These are phyloP conservation scores for Aythya baeri DNA, from an alignment of 2,113 vertebrate genomes.

Conservation along the genomic window DNA sequence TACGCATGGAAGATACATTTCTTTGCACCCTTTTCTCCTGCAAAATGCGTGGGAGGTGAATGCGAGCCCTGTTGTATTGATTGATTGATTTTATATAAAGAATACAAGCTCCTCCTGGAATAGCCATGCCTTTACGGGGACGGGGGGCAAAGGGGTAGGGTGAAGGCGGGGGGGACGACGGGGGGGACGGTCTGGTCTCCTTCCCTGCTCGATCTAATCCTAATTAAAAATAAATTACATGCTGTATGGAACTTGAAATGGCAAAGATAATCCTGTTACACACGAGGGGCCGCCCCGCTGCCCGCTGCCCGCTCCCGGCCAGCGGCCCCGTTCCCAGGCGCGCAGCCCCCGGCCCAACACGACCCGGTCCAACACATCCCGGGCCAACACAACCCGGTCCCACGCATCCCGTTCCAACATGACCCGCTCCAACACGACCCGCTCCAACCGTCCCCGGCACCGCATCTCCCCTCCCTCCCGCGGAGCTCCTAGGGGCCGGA, in stretches of 20 bases:
- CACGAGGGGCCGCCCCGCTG: not conserved
- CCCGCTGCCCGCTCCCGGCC: not conserved
- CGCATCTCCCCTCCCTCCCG: not conserved
- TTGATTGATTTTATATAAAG: slow-evolving; percentile 15
- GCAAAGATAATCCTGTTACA: slow-evolving; percentile 83
- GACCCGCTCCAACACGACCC: no score
- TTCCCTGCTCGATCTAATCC: slow-evolving; percentile 77
- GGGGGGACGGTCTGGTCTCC: slow-evolving; percentile 46
- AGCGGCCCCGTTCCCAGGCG: not conserved
- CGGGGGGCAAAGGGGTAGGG: not conserved
- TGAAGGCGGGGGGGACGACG: no score
- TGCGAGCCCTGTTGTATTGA: not conserved
- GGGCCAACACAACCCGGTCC: no score
- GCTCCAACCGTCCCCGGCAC: no score
- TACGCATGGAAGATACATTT: not conserved
- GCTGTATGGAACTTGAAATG: slow-evolving; percentile 77
- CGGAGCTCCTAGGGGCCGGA: not conserved
- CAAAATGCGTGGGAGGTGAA: slow-evolving; percentile 5
- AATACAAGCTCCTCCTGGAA: slow-evolving; percentile 56
- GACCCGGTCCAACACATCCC: no score
- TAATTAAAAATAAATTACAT: slow-evolving; percentile 88
- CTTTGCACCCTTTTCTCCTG: not conserved
- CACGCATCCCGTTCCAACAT: no score
- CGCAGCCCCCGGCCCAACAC: not conserved
- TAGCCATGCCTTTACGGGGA: slow-evolving; percentile 10